Evolutionary conservation across 2,797 vertebrate genomes (phyloP), one percentile per base, ranked within the genome.

Genomic region (Leptodactylus fallax): DNA sequence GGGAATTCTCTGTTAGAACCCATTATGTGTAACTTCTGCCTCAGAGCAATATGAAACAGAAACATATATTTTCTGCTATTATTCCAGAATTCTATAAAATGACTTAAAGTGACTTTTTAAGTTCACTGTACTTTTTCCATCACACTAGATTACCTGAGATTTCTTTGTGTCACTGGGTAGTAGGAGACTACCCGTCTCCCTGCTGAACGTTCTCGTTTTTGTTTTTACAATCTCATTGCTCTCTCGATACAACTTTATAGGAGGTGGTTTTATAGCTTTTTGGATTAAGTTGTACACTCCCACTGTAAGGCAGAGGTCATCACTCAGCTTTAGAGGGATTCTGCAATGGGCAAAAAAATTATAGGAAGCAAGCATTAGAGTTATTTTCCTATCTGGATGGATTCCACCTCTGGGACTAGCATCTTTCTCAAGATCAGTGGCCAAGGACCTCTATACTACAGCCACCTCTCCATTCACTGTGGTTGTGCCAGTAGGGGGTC

Each of bases 111-210:
- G 36, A 36, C 36, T 4, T 55, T 17, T 51, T 0, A n/a, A 51
- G 17, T 19, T 77, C n/a, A 79, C 27, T 47, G n/a, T 0, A 11
- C 61, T 51, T 51, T 17, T 25, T 47, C 45, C 12, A 9, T 67
- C 21, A 25, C 82, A 13, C 12, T 23, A 14, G 49, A 90, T 1
- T 92, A 99, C 98, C 97, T 98, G 98, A 84, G 97, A 93, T 90
- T 95, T 96, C 94, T 99, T 99, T 51, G 97, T 97, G 88, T 98
- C 97, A 16, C 96, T 98, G 82, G 98, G 97, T 88, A 99, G 95
- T 87, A 99, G 95, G 91, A 99, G 94, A 85, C 98, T 97, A 76
- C 98, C 98, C 0, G 97, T 99, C 91, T 98, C 96, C 0, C 95
- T 96, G 91, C 96, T 97, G 91, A 97, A 99, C 7, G 92, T 96